Evolutionary conservation across 2,797 vertebrate species (phyloP), one percentile per base, ranked within the genome.

Genomic region (Pangasius krempfi): DNA sequence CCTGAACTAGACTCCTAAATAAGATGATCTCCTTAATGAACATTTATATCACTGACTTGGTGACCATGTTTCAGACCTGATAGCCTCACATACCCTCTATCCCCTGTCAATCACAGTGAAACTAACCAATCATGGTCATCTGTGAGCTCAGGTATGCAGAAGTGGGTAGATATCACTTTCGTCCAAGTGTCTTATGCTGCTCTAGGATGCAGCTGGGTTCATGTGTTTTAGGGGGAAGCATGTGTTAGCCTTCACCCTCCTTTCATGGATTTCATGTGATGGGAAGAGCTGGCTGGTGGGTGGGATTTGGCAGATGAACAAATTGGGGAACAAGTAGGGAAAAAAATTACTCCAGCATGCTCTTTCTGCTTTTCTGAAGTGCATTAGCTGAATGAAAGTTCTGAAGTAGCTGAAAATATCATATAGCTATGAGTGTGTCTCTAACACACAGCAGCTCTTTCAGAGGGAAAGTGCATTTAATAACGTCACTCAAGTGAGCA

Each of bases 341-440:
- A 13, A 10, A 75, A 78, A 33, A 54, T 78, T 22, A 14, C 10
- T 58, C 12, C 33, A 40, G 25, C 10, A 60, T 40, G 79, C 20
- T 33, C 4, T 33, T 60, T 81, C 30, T 80, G 10, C 47, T 82
- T 40, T 82, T 58, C 33, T 1, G 10, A 81, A 62, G 56, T 60
- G 5, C 56, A 62, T 62, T 62, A 82, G 56, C 33, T 82, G 14
- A 82, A 60, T 62, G 22, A 82, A 60, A 82, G 56, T 60, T 82
- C 12, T 40, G 56, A 27, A 14, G 22, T 40, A 33, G 33, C 33
- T 82, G 56, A 44, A 60, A 40, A 37, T 80, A 22, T 37, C 52
- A 22, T 80, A 12, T 8, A 12, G 52, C 12, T 37, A 27, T 14
- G 54, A 37, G 4, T 40, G 1, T 80, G 10, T 25, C 54, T 79